These are phyloP conservation scores for Ecliptopera silaceata DNA, from an alignment of 2,888 invertebrate species.

Conservation along the genomic window DNA sequence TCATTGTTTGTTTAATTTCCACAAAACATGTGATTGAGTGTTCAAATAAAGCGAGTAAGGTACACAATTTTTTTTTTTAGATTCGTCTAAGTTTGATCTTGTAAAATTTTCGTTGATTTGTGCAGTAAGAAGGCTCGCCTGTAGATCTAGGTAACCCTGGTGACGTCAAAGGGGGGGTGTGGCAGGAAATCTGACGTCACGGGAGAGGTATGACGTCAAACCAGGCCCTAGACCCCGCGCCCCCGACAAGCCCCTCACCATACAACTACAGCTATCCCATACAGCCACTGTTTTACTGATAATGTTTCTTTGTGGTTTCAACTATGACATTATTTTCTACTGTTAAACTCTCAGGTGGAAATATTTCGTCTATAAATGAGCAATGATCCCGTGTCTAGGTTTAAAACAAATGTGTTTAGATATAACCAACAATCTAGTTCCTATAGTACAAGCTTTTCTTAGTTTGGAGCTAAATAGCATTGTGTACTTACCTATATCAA, in stretches of 20 bases:
- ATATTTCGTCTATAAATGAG: background rate
- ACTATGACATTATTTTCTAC: conserved; percentile 11
- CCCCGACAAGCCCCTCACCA: conserved; percentile 42
- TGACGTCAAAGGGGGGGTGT: conserved; percentile 80
- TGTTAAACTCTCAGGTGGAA: background rate
- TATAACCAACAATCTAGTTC: no score
- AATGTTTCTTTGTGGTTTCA: conserved; percentile 60
- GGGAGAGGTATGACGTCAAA: conserved; percentile 78
- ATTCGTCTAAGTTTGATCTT: background rate
- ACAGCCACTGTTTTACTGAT: conserved; percentile 52
- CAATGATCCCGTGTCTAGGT: no score
- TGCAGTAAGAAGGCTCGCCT: conserved; percentile 10
- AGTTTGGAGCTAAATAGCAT: no score
- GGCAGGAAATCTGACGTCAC: conserved; percentile 78
- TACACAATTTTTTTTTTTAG: background rate
- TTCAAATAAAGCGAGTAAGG: background rate
- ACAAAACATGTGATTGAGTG: background rate
- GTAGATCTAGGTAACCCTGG: conserved; percentile 44
- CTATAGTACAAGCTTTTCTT: no score
- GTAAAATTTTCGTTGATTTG: background rate
- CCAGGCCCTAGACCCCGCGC: conserved; percentile 49
- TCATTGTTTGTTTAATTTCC: background rate
- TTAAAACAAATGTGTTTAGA: no score
- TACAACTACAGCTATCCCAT: conserved; percentile 54
- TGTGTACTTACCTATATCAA: no score